Evolutionary conservation across 2,888 invertebrate species (phyloP), one percentile per base, ranked within the genome.

Genomic region (Sarcophaga variegata): DNA sequence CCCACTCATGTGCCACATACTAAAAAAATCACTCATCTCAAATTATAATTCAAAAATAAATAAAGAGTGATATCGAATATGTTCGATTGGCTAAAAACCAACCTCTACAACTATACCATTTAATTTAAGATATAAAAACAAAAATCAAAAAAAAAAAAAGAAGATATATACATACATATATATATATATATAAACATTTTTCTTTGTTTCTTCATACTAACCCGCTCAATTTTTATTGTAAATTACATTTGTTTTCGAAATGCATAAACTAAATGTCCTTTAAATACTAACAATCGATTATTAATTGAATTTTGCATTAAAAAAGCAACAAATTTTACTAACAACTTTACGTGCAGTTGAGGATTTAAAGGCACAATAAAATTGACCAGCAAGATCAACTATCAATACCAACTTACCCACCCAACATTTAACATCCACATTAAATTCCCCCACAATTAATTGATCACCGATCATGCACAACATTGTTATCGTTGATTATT

Each of bases 1-100:
- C 60, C 27, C 66, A 69, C 70, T 75, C 64, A 82, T 84, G 86
- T 88, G 87, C 87, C 88, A 88, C 77, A 82, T 71, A 81, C 77
- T 76, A 81, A 47, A 79, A 70, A 25, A 27, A 77, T n/a, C 47
- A 74, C 78, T 77, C 78, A 82, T 74, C 22, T 47, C 27, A 79
- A 63, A 75, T 70, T 12, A 67, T 5, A 70, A 76, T 17, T 37
- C 3, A 54, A 66, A 76, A 78, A 72, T 49, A 63, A 75, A 78
- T 70, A 71, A 71, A 82, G 78, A 84, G 77, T 82, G 80, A 86
- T 81, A 81, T 66, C 70, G 74, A 81, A 76, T 47, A 75, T 11
- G 45, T 75, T 59, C 69, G 45, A 66, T 72, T 67, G 78, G 66
- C 49, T 59, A 22, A 81, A 10, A 81, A 63, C 45, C 67, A 72